Base-by-base conservation (phyloP, 2,888 invertebrate genomes). In the Drosophila gaucha region DNA sequence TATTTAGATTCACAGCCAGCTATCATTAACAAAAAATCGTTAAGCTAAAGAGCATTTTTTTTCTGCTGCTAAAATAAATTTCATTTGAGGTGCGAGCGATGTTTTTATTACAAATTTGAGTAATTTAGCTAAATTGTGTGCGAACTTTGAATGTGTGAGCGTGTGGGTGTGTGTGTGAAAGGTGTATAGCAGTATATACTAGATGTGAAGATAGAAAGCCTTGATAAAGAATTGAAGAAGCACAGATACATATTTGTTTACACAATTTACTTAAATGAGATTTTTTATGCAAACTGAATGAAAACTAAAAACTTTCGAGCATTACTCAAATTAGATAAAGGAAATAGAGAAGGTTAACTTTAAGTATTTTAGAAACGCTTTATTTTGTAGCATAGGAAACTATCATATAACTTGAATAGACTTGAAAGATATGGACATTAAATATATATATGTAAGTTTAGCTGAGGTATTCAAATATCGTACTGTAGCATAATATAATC, bases 71-170 rank as follows among this genome's bases (percentile, higher is more conserved):
- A n/a, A n/a, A n/a, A n/a, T n/a, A n/a, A n/a, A n/a, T 5, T 36
- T 18, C 22, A 39, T 18, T 56, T 49, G 52, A 73, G 68, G 74
- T 73, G 74, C 39, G 50, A 65, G 41, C 31, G 50, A 74, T 73
- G 60, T 62, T 75, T 80, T 73, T 69, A 73, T 69, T 66, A 67
- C 66, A 60, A 73, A 80, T 80, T 80, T 75, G 70, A 80, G 64
- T 66, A 69, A 84, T 73, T 78, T 70, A 60, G 31, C 33, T 28
- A 30, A 24, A 41, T 41, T 26, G 58, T 50, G 64, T 44, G 60
- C 43, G 44, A 57, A 52, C 60, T 58, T 39, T 60, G 55, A n/a
- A n/a, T 56, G 44, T 36, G 30, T 54, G 28, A 16, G 8, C 4
- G 31, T 18, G 4, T 24, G 9, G 12, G 10, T 24, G 18, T 26